Percentiles rank a stretch among this genome's conserved stretches.
Conservation (phyloP, 2,113 vertebrate genomes). For the Anoplopoma fimbria region DNA sequence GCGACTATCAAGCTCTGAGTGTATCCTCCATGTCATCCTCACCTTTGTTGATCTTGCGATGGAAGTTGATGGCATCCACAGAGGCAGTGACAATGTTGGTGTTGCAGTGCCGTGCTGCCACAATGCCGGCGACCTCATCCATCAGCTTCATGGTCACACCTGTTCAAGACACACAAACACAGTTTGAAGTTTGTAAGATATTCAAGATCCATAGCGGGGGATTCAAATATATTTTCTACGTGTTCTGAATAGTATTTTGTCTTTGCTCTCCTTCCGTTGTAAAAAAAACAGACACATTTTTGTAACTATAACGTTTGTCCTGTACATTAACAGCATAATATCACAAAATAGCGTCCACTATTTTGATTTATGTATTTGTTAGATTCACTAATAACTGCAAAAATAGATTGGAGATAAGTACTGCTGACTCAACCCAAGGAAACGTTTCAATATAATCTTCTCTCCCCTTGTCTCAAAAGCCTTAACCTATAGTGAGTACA, state of each 20-base stretch:
- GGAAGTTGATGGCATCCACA: constrained; percentile 96
- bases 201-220: not conserved
- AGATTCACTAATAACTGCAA: not conserved
- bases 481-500: not conserved
- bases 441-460: not conserved
- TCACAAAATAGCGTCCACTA: not conserved
- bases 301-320: not conserved
- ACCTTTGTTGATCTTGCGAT: constrained; percentile 96
- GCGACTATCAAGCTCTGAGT: not conserved
- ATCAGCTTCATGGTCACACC: constrained; percentile 99
- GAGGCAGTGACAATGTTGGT: constrained; percentile 96
- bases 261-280: not conserved
- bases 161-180: constrained; percentile 64
- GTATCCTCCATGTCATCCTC: constrained; percentile 17
- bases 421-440: not conserved
- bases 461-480: not conserved
- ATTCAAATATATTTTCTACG: not conserved
- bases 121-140: constrained; percentile 96
- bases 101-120: constrained; percentile 93
- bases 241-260: not conserved
- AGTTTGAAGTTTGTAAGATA: not conserved
- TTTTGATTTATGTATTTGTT: not conserved
- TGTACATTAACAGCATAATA: not conserved
- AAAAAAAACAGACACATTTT: not conserved
- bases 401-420: not conserved